Evolutionary conservation across 2,797 vertebrate genomes (phyloP), one percentile per base, ranked within the genome.

Genomic region (Cuniculus paca): DNA sequence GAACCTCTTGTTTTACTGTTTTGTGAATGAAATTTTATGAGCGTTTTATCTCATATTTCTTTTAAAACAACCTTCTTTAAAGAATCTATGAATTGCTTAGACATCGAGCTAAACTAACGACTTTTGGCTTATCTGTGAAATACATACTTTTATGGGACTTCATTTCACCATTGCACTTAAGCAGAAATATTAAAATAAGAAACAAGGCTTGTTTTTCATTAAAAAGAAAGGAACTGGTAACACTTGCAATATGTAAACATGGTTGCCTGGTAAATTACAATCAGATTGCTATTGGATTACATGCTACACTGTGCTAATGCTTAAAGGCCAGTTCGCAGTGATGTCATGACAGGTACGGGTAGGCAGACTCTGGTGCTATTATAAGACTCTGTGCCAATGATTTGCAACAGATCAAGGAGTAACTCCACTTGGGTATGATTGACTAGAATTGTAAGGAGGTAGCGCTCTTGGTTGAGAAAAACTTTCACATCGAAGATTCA

Each of bases 171-270:
- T 26, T 93, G 12, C 75, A 78, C 85, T 92, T 89, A 97, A 96
- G 74, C 52, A 89, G 96, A 96, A 96, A 95, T 81, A 96, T 95
- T 92, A 88, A 96, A 95, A 94, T 94, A 72, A 20, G 86, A 94
- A 96, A 90, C 17, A 6, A 94, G 6, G 31, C 48, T 97, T 97
- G 90, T 90, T 97, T 97, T 97, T 96, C 54, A 93, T 96, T 96
- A 91, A 80, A 94, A 88, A 93, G 45, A 96, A 95, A 92, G 88
- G 74, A 95, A 96, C 16, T 58, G 42, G 90, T 92, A 95, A 92
- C 88, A 95, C 90, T 94, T 95, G 70, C 48, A 95, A 19, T 90
- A 92, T 39, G 60, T 96, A 95, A 97, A 90, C 90, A 96, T 83
- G 81, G 88, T 90, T 97, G 86, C 68, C 78, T 93, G n/a, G 84